phyloP scores from a whole-genome alignment of 92 coral and sea anemone genomes.

The Montipora capitata region DNA sequence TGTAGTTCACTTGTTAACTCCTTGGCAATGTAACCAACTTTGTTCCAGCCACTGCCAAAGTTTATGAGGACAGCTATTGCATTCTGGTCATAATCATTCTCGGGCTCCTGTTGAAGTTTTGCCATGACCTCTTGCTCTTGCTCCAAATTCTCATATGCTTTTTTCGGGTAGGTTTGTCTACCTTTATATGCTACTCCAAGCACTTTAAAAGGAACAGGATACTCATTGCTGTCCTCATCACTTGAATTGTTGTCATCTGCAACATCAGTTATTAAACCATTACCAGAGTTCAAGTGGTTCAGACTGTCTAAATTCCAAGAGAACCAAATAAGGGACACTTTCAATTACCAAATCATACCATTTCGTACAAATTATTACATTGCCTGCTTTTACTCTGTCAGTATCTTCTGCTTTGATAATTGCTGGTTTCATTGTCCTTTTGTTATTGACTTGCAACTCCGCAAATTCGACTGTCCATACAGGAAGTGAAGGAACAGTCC shows the following conservation, averaged over 20 bases:
- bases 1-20: not conserved
- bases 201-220: not conserved
- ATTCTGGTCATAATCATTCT: conserved; percentile 52
- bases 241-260: not conserved
- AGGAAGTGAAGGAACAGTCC: too few relatives aligned
- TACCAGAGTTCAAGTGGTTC: conserved; percentile 14
- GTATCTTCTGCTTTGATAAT: too few relatives aligned
- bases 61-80: conserved; percentile 47
- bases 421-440: too few relatives aligned
- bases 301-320: conserved; percentile 48
- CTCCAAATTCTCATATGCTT: conserved; percentile 6
- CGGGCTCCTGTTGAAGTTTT: conserved; percentile 39
- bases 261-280: conserved; percentile 1
- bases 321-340: conserved; percentile 24
- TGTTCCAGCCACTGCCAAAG: conserved; percentile 3
- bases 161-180: conserved; percentile 30
- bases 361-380: conserved; percentile 24
- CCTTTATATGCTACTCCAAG: conserved; percentile 24
- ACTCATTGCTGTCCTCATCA: not conserved
- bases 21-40: not conserved
- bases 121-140: not conserved
- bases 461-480: too few relatives aligned
- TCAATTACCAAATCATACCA: conserved; percentile 38
- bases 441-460: too few relatives aligned
- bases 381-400: too few relatives aligned